Evolutionary conservation across 2,797 vertebrate genomes (phyloP).

Genomic region (Meriones psammophilus): DNA sequence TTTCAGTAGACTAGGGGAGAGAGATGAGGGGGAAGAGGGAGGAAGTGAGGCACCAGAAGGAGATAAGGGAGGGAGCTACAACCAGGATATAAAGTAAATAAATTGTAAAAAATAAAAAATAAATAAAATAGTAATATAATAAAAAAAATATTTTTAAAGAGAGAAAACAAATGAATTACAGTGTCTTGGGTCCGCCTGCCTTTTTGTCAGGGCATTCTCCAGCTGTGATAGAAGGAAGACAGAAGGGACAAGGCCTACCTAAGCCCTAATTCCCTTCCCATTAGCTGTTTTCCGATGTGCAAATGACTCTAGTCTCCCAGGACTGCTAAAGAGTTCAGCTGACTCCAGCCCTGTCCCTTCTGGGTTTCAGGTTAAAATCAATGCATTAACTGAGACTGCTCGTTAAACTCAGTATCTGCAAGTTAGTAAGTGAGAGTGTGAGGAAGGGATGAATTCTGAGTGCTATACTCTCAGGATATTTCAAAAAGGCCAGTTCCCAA

Average conservation of each 20-base stretch:
- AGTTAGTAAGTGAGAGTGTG: not conserved
- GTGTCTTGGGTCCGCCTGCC: not conserved
- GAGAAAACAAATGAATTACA: not conserved
- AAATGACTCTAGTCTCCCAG: slow-evolving; percentile 63
- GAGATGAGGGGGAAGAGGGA: no score
- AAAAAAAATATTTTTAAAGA: not conserved
- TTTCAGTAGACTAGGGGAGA: no score
- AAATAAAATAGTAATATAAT: no score
- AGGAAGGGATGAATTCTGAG: not conserved
- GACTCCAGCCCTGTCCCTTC: slow-evolving; percentile 3
- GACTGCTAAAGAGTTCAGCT: slow-evolving; percentile 54
- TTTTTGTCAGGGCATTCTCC: not conserved
- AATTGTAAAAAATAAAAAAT: no score
- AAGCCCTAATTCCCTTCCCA: slow-evolving; percentile 37
- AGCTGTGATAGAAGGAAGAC: not conserved
- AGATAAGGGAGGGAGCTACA: no score
- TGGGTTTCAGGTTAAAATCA: slow-evolving; percentile 74
- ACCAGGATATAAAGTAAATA: no score
- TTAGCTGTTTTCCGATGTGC: slow-evolving; percentile 72
- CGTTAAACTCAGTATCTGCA: slow-evolving; percentile 39
- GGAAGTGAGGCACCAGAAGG: no score
- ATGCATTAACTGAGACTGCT: slow-evolving; percentile 54
- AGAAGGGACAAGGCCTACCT: not conserved
- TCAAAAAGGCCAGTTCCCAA: slow-evolving; percentile 54
- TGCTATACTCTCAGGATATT: slow-evolving; percentile 48